These are phyloP conservation scores for Pectinophora gossypiella DNA, from an alignment of 1,140 invertebrate species.

Conservation along the genomic window DNA sequence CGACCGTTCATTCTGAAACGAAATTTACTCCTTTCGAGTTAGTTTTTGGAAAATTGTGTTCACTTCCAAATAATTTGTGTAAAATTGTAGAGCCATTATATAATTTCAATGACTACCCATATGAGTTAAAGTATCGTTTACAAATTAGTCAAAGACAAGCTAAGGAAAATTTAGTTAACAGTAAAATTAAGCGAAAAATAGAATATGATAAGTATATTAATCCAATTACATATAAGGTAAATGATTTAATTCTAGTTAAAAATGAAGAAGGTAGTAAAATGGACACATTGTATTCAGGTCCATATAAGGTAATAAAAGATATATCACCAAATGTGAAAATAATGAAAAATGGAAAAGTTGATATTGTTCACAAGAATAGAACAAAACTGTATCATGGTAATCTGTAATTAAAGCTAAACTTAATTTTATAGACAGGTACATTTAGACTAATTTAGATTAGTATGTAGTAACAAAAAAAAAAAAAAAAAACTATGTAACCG, in stretches of 20 bases:
- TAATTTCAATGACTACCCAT: neutral
- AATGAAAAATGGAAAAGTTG: neutral
- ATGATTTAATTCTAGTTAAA: neutral
- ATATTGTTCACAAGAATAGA: neutral
- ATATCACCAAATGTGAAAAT: neutral
- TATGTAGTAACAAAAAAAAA: too few relatives aligned
- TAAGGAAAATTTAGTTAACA: conserved; percentile 6
- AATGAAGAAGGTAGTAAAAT: neutral
- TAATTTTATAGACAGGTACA: too few relatives aligned
- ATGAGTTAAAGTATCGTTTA: conserved; percentile 13
- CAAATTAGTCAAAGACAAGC: conserved; percentile 14
- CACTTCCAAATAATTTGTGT: neutral
- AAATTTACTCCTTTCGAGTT: neutral
- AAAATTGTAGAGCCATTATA: neutral
- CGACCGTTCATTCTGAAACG: neutral
- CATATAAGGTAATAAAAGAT: neutral
- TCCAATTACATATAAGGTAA: neutral
- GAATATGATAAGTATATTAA: conserved; percentile 9
- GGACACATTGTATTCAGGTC: neutral
- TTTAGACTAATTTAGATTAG: too few relatives aligned
- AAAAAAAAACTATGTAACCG: too few relatives aligned
- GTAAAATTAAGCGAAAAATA: conserved; percentile 9
- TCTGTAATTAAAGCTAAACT: too few relatives aligned
- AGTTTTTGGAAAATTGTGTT: conserved; percentile 1
- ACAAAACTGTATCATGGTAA: too few relatives aligned